These are phyloP conservation scores for Drosophila prostipennis DNA, from an alignment of 2,888 invertebrate genomes.

Conservation along the genomic window DNA sequence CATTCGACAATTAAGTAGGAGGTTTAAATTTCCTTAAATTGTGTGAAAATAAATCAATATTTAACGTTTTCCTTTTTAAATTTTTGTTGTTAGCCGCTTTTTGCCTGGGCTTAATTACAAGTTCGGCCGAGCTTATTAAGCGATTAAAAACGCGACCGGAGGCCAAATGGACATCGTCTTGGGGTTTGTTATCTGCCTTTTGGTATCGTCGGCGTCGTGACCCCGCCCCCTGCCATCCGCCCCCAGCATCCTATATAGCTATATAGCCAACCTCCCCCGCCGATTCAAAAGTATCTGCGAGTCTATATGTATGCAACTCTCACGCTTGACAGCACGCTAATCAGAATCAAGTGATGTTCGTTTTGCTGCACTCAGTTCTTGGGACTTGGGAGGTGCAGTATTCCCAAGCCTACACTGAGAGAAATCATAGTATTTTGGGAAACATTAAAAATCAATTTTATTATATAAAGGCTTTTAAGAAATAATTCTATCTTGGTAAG, in stretches of 20 bases:
- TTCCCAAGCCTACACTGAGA: neutral
- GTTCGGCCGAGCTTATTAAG: constrained; percentile 66
- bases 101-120: constrained; percentile 66
- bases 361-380: constrained; percentile 61
- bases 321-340: constrained; percentile 83
- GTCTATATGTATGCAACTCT: constrained; percentile 62
- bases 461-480: too few species aligned
- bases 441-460: too few species aligned
- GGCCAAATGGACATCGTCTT: constrained; percentile 56
- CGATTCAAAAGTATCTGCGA: constrained; percentile 21
- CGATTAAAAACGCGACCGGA: constrained; percentile 62
- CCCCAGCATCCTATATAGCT: constrained; percentile 1
- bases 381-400: constrained; percentile 26
- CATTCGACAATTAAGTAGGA: too few species aligned
- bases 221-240: constrained; percentile 13
- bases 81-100: neutral
- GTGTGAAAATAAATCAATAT: neutral
- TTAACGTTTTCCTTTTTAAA: neutral
- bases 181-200: constrained; percentile 58
- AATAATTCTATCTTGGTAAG: too few species aligned
- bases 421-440: neutral
- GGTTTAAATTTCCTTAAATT: neutral
- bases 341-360: constrained; percentile 82
- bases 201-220: constrained; percentile 64
- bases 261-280: neutral